Base-by-base conservation (phyloP, 2,888 invertebrate genomes). In the Meiosimyza decipiens region DNA sequence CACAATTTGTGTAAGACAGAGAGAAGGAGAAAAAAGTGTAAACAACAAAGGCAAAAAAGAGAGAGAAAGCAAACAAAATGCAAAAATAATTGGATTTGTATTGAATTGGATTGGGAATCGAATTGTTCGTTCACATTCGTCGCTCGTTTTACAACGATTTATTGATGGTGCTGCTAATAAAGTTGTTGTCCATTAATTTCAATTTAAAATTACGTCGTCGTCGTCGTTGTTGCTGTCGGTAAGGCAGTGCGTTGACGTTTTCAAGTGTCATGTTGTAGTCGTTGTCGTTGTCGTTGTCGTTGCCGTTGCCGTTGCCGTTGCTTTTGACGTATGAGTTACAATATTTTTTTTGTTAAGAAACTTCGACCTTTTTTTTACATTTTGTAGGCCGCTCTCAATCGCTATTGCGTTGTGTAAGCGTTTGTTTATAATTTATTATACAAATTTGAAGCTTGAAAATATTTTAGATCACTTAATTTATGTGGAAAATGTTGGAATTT, bases 131-230 rank as follows among this genome's bases (percentile, higher is more conserved):
- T 63, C n/a, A 22, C 22, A n/a, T 40, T 63, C 49, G 15, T 40
- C 6, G 40, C 49, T 13, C 16, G 66, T 52, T 54, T 52, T 40
- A 52, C 40, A 55, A 54, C 40, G 52, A 55, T 67, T 67, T 67
- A 67, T 67, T 55, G 67, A 55, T 47, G 18, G 40, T 18, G 16
- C 67, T 54, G 67, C 67, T 55, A 67, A 67, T 67, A 55, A 67
- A 67, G 67, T 55, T 67, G 55, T 67, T 66, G 67, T 54, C 47
- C 67, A 55, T 67, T 54, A 67, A 67, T 67, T 67, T 67, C 67
- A 55, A 67, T 67, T 67, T 67, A 40, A 40, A 40, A 40, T 40
- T 6, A 40, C 40, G 40, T 40, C 40, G 40, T 40, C 40, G 40
- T 40, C 40, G 40, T 9, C 28, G 28, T 13, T 40, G 63, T 49